Evolutionary conservation across 2,113 vertebrate species (phyloP), one percentile per base, ranked within the genome.

Genomic region (Myrmecophaga tridactyla): DNA sequence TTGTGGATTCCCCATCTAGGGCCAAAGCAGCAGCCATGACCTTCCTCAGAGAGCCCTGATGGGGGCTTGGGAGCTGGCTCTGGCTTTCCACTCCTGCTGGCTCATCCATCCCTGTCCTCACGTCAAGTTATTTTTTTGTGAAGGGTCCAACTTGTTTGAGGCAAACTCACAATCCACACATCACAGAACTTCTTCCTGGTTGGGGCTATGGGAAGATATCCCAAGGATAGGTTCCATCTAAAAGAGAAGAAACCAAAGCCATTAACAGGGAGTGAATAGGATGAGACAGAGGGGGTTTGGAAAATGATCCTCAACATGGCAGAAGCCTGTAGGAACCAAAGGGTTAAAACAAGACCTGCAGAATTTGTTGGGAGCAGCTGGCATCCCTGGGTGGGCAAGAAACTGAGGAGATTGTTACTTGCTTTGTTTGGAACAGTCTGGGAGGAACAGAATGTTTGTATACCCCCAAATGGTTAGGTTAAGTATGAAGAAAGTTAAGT

Each of bases 1-100:
- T 97, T 29, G 99, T 98, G 11, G 98, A 98, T 92, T 99, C 99
- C 60, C 98, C 99, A 82, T 99, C 99, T 9, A 98, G 97, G 15
- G 98, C 98, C 93, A 98, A 98, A 17, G 98, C 96, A 39, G 96
- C 98, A 75, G 98, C 97, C 92, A 98, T 88, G 13, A 97, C 97
- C 93, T 97, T 98, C 93, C 97, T 98, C 95, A 98, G 51, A 39
- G 98, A 97, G 78, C 98, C 65, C 0, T 53, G 92, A 29, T 41
- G 76, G 86, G 98, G 97, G 56, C 98, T 98, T 21, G 98, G 96
- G 25, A 95, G 97, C 95, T 97, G 98, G 69, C 86, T 82, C 20
- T 97, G 98, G 69, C 82, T 96, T 87, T 98, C 97, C 10, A 85
- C 96, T 15, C 93, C 95, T 56, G 82, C 11, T 0, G 94, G 78